Conservation (phyloP, 2,797 vertebrate genomes). For the Rhynchonycteris naso region DNA sequence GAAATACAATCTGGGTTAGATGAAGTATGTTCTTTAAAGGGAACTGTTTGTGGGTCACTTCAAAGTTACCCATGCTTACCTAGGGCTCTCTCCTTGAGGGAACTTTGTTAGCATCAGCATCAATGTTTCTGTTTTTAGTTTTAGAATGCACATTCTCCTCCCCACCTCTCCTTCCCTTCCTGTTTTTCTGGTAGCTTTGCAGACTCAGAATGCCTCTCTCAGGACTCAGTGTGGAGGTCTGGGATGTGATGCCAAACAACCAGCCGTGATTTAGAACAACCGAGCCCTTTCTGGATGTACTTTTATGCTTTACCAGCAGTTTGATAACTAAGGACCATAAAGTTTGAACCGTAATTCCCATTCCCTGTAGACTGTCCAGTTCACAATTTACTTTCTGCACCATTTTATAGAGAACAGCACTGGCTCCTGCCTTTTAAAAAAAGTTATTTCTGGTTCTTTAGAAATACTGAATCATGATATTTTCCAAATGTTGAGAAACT, state of each 20-base stretch:
- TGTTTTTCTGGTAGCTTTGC: constrained; percentile 62
- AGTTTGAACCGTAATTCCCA: constrained; percentile 73
- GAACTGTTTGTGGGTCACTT: constrained; percentile 73
- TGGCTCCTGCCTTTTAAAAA: constrained; percentile 51
- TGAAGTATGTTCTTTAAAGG: constrained; percentile 59
- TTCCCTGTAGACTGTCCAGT: constrained; percentile 77
- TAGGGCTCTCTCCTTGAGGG: constrained; percentile 66
- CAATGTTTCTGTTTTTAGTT: constrained; percentile 66
- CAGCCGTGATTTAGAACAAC: constrained; percentile 69
- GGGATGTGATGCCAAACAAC: constrained; percentile 68
- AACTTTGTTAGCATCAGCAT: constrained; percentile 64
- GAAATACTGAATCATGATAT: constrained; percentile 18
- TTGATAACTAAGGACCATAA: constrained; percentile 81
- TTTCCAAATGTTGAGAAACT: constrained; percentile 61
- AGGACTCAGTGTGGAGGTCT: constrained; percentile 57
- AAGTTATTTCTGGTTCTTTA: constrained; percentile 50
- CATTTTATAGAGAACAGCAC: constrained; percentile 72
- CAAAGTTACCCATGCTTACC: constrained; percentile 75
- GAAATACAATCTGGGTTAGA: constrained; percentile 79
- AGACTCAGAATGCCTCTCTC: constrained; percentile 67
- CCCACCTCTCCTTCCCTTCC: not conserved
- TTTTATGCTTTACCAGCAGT: constrained; percentile 79
- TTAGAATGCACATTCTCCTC: constrained; percentile 41
- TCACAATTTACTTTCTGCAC: constrained; percentile 69
- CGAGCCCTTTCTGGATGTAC: constrained; percentile 70